Conservation (phyloP, 53 echinoderm and acorn worm genomes). For the Holothuria leucospilota region DNA sequence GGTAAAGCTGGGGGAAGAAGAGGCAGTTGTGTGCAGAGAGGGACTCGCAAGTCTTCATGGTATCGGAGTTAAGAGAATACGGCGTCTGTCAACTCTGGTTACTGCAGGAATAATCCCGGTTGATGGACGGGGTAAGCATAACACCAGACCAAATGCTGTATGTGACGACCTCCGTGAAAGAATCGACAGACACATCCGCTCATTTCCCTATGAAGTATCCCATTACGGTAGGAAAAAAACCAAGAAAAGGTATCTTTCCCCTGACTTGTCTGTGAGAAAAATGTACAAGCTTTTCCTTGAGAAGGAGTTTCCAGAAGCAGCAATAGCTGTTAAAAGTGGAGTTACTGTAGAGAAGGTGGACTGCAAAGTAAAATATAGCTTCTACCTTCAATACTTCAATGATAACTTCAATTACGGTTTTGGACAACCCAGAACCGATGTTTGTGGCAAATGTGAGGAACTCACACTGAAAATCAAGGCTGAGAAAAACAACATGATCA, state of each 20-base stretch:
- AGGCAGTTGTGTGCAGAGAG: no score
- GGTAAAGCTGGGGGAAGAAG: no score
- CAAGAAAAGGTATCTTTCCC: neutral
- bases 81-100: no score
- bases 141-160: neutral
- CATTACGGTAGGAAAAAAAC: slow-evolving; percentile 28
- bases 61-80: no score
- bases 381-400: slow-evolving; percentile 23
- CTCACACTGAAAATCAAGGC: slow-evolving; percentile 9
- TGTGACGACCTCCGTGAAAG: neutral
- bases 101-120: no score
- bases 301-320: slow-evolving; percentile 22
- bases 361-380: slow-evolving; percentile 14
- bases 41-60: no score
- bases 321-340: slow-evolving; percentile 4
- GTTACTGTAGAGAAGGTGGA: neutral
- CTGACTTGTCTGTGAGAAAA: slow-evolving; percentile 11
- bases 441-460: neutral
- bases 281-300: slow-evolving; percentile 39
- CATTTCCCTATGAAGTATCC: slow-evolving; percentile 35
- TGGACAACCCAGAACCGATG: no score
- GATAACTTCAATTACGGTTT: neutral
- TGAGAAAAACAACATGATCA: slow-evolving; percentile 1
- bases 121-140: no score
- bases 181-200: slow-evolving; percentile 33